Evolutionary conservation across 2,888 invertebrate species (phyloP), one percentile per base, ranked within the genome.

Genomic region (Campopleginae sp.): DNA sequence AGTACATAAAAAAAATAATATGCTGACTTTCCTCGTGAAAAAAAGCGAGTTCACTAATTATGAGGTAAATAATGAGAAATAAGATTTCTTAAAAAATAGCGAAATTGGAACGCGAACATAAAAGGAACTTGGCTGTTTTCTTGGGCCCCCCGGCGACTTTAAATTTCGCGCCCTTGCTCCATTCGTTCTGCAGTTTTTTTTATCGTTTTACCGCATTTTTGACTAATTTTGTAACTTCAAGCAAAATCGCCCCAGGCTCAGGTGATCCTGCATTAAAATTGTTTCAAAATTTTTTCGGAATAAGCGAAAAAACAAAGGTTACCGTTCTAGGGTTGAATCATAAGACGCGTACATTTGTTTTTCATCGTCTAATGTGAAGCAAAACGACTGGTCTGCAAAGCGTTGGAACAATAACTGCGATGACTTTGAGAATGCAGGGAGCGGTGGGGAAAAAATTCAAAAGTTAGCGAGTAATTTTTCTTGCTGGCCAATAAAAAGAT

Each of bases 401-500:
- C 5, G 27, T 33, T 61, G 10, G 23, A 74, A 74, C 23, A 74
- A 74, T 23, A 46, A 70, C 51, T 70, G n/a, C 48, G 38, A 76
- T 31, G 61, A 81, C 42, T 54, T 71, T 68, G 51, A 81, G 54
- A 66, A 54, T 66, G 77, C 66, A 19, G 54, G n/a, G n/a, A 6
- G 70, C 23, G 44, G 27, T 65, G 46, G 31, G 12, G 19, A 42
- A 48, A 63, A 66, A 68, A 42, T 63, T 63, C n/a, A 27, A 58
- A 19, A 27, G 27, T 61, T 58, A 14, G 5, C 44, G 76, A 66
- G 42, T 61, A 42, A 70, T n/a, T 75, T 33, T 19, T 23, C 46
- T 33, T 33, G 54, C 31, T 58, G 63, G 65, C 48, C 51, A 78
- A 65, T 80, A 44, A 74, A 42, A 27, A 17, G 82, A 78, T 81